A percentile compares a stretch with the other conserved stretches of the same genome.
phyloP scores from a whole-genome alignment of 2,113 vertebrate species.

The Pagrus major region DNA sequence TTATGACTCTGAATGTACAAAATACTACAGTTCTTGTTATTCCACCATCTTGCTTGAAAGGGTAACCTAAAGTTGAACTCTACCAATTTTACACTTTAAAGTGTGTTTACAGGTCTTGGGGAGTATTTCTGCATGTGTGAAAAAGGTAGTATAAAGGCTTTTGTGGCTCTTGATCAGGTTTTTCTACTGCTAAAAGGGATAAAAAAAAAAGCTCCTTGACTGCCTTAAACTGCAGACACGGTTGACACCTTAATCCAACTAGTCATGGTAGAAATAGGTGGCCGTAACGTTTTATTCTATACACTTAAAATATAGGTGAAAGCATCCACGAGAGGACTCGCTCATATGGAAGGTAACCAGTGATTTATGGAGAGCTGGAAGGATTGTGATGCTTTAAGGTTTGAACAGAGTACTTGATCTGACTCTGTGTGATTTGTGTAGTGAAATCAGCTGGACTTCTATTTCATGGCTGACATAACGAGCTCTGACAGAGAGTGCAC shows the following conservation, averaged over 20 bases:
- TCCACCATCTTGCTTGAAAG: neutral
- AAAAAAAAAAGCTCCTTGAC: no score
- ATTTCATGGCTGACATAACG: slow-evolving; percentile 55
- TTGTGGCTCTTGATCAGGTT: no score
- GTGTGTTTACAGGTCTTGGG: no score
- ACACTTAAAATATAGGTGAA: slow-evolving; percentile 41
- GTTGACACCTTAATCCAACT: slow-evolving; percentile 20
- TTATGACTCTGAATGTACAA: neutral
- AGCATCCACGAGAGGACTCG: neutral
- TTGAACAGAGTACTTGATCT: slow-evolving; percentile 4
- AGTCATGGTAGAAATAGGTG: slow-evolving; percentile 15
- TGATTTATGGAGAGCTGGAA: slow-evolving; percentile 52
- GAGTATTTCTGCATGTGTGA: no score
- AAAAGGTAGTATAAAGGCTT: no score
- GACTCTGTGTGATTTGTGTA: slow-evolving; percentile 44
- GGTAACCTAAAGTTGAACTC: slow-evolving; percentile 20
- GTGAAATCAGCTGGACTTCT: slow-evolving; percentile 60
- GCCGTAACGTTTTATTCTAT: slow-evolving; percentile 51
- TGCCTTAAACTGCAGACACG: neutral
- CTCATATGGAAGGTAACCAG: slow-evolving; percentile 7
- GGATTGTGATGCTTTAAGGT: slow-evolving; percentile 26
- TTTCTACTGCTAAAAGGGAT: no score
- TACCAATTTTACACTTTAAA: no score
- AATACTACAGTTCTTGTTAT: neutral
- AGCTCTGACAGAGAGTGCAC: slow-evolving; percentile 62